Evolutionary conservation across 1,140 invertebrate species (phyloP), one percentile per base, ranked within the genome.

Genomic region (Andrena cerasifolii): DNA sequence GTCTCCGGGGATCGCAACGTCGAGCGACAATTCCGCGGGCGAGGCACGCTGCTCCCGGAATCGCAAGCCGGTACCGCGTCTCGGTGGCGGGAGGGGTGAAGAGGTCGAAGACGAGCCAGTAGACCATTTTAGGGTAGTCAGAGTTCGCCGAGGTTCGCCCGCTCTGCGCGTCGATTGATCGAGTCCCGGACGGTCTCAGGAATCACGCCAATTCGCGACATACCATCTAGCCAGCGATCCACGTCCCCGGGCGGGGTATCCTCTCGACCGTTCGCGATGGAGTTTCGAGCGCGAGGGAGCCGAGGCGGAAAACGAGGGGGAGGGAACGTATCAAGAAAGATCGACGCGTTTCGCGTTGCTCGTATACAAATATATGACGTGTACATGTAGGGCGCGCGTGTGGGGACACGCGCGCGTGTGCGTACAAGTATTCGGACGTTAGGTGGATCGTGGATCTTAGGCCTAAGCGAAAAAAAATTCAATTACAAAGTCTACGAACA

Each of bases 401-500:
- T n/a, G n/a, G 61, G 45, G 58, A 59, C 26, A 28, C 16, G 58
- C 40, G 21, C 40, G 59, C 53, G 24, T 49, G 70, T 18, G 21
- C 8, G 24, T 58, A 47, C 47, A 53, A 14, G 45, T 76, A 66
- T 8, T 21, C 40, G 49, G 40, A 47, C 40, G 45, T 24, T 6
- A 59, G 12, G 65, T 28, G 26, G 68, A 78, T 54, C 59, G 65
- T 79, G 66, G 61, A 80, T 79, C 74, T 83, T 85, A 82, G 86
- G 86, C 86, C 87, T 87, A 87, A 88, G 56, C 70, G 78, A 83
- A 80, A 85, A 40, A 85, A 85, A 40, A 85, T 82, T 86, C 77
- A 83, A 86, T 85, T 86, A 86, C 65, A 78, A 84, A 78, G 40
- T 77, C 51, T 49, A 63, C 24, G 63, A 54, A 73, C 43, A 82